Evolutionary conservation across 2,113 vertebrate genomes (phyloP).

Genomic region (Tupaia tana): DNA sequence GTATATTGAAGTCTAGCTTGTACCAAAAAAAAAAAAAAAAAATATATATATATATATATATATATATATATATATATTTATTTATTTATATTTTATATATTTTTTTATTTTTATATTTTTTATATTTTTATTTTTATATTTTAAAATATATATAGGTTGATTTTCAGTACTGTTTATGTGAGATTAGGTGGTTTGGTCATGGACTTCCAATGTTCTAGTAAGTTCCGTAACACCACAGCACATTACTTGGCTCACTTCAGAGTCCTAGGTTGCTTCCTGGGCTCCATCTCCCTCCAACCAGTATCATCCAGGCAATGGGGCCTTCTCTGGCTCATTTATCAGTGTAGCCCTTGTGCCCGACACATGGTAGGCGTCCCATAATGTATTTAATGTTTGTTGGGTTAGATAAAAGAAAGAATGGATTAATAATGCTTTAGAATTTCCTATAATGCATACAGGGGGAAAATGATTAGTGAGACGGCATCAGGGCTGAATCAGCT

Average conservation of each 20-base stretch:
- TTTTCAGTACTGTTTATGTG: conserved; percentile 31
- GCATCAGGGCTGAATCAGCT: conserved; percentile 29
- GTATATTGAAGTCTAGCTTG: neutral
- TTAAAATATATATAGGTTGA: neutral
- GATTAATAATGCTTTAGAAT: conserved; percentile 29
- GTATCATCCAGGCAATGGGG: neutral
- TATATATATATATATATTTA: no score
- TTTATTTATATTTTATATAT: no score
- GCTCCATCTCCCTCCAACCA: neutral
- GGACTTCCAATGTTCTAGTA: conserved; percentile 1
- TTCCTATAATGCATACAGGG: conserved; percentile 47
- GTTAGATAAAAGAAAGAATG: conserved; percentile 15
- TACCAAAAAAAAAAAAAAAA: neutral
- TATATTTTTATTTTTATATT: no score
- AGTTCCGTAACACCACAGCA: neutral
- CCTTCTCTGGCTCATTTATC: conserved; percentile 1
- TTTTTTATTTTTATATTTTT: no score
- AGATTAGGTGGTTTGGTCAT: neutral
- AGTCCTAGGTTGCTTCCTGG: neutral
- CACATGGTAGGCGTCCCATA: neutral
- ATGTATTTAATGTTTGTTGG: conserved; percentile 28
- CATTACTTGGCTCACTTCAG: neutral
- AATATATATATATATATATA: no score
- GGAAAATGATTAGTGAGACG: conserved; percentile 33
- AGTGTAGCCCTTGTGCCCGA: neutral